Base-by-base conservation (phyloP, 2,113 vertebrate genomes). In the Nipponia nippon region DNA sequence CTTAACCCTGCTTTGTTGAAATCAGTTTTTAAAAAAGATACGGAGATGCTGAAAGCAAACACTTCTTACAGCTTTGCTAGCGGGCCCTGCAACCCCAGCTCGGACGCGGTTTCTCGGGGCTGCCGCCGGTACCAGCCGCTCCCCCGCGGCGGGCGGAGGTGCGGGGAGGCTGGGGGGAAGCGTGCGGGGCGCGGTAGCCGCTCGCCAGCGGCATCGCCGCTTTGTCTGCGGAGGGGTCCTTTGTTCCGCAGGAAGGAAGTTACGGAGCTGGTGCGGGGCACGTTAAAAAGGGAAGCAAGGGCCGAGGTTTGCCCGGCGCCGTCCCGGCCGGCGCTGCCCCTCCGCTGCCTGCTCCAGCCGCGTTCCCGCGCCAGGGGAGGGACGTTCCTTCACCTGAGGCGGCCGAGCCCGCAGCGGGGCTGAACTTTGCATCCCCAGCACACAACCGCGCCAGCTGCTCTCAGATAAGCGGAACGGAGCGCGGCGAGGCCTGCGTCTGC, bases 161-260 rank as follows among this genome's bases (percentile, higher is more conserved):
- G 29, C 9, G 30, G 19, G 76, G 61, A 53, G 36, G 87, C 47
- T 11, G 66, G 59, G 83, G 32, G 6, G 29, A 4, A 16, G 44
- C 2, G 34, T 5, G 17, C 38, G 5, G 42, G 0, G 38, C 26
- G 18, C 40, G 8, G 53, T 5, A 16, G 3, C 66, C 1, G 44
- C 67, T 11, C 13, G 1, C 11, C 17, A 1, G 20, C 2, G 1
- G 2, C 30, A 2, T 3, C 56, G 0, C 1, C 50, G 6, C 61
- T 55, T 40, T 55, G 79, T 73, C 6, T 18, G 53, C 53, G 9
- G 2, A 0, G 26, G 6, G 44, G 4, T 4, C 49, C 75, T 89
- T 91, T 93, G 83, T 89, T 15, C 12, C 16, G 3, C 34, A 2
- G 71, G 47, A 19, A 13, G 23, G 32, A 3, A 36, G 2, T 13